Evolutionary conservation across 2,888 invertebrate species (phyloP).

Genomic region (Tanytarsus gracilentus): DNA sequence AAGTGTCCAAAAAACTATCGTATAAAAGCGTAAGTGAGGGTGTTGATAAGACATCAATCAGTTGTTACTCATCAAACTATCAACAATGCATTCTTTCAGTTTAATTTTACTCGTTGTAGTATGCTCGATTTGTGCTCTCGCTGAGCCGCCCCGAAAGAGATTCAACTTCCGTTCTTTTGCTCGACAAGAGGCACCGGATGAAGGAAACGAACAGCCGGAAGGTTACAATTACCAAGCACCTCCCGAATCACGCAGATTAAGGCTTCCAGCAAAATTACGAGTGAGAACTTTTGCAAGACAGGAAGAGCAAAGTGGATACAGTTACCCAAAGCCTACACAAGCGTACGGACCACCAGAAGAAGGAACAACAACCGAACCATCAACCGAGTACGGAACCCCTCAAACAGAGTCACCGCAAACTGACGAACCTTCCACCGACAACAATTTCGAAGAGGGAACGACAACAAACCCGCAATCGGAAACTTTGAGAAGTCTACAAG

Average conservation of each 20-base stretch:
- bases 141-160: conserved; percentile 20
- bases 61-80: not conserved
- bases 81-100: conserved; percentile 9
- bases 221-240: conserved; percentile 6
- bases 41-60: conserved; percentile 24
- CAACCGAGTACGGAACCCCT: too few species aligned
- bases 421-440: not conserved
- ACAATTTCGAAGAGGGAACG: not conserved
- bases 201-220: not conserved
- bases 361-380: not conserved
- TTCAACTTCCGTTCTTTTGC: conserved; percentile 15
- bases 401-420: too few species aligned
- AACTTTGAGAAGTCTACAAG: conserved; percentile 9
- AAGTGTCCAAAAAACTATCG: not conserved
- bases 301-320: conserved; percentile 2
- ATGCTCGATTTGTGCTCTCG: not conserved
- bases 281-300: not conserved
- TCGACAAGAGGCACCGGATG: conserved; percentile 14
- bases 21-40: conserved; percentile 19
- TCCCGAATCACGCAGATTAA: not conserved
- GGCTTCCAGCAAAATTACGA: not conserved
- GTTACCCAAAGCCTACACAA: conserved; percentile 18
- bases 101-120: not conserved
- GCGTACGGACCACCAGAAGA: conserved; percentile 12
- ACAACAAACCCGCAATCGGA: conserved; percentile 8